A percentile compares a stretch with the other conserved stretches of the same genome.
Conservation (phyloP, 2,113 vertebrate genomes). For the Illadopsis cleaveri region DNA sequence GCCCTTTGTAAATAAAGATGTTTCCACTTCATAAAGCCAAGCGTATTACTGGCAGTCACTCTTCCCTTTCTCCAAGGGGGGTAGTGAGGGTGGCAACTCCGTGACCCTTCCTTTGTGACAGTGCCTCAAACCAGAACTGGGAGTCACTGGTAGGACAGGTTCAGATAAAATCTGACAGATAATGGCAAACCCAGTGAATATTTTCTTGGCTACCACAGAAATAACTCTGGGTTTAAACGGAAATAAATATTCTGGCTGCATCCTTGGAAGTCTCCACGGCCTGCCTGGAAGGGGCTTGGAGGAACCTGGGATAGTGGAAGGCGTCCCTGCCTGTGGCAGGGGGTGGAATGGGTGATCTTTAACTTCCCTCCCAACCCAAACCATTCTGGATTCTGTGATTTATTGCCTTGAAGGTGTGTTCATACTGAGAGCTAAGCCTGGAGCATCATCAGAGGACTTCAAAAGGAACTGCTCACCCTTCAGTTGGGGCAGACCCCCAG, state of each 20-base stretch:
- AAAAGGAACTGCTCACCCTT: rapidly evolving
- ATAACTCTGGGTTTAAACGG: neutral
- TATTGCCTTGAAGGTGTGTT: neutral
- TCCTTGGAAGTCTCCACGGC: neutral
- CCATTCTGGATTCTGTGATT: neutral
- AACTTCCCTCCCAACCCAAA: neutral
- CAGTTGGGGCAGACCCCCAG: neutral
- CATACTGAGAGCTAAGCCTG: neutral
- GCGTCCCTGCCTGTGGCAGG: neutral
- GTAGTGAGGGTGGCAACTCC: neutral
- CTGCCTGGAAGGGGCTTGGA: neutral
- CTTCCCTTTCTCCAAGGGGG: neutral
- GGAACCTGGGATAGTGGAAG: neutral
- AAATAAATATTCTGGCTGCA: neutral
- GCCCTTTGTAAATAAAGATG: slow-evolving; percentile 28
- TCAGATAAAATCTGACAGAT: neutral
- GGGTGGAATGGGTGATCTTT: neutral
- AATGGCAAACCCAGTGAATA: neutral
- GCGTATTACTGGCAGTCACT: neutral
- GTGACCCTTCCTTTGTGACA: neutral
- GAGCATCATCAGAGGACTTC: neutral
- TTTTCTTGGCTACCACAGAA: neutral
- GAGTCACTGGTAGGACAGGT: neutral
- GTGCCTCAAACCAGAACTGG: neutral
- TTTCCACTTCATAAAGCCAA: slow-evolving; percentile 38